Evolutionary conservation across 2,888 invertebrate species (phyloP).

Genomic region (Cerastis rubricosa): DNA sequence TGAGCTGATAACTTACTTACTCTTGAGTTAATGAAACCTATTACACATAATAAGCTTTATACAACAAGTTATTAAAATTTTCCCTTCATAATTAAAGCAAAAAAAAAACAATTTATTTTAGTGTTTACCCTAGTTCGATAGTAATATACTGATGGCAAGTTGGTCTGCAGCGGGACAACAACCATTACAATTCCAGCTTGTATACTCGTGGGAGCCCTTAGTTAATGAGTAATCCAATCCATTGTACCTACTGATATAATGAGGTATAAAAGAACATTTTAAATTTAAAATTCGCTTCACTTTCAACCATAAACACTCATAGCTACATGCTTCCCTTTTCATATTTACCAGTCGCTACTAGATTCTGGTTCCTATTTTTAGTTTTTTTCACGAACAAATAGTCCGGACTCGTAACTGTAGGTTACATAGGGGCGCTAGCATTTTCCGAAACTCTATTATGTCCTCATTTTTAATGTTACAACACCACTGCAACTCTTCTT

Average conservation of each 20-base stretch:
- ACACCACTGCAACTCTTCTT: background rate
- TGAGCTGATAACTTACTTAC: too few relatives aligned
- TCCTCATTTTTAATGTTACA: conserved; percentile 6
- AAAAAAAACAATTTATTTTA: too few relatives aligned
- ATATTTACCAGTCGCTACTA: background rate
- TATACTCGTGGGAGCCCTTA: background rate
- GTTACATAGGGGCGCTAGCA: conserved; percentile 24
- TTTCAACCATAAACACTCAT: background rate
- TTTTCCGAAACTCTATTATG: background rate
- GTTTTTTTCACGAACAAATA: conserved; percentile 19
- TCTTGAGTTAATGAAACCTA: too few relatives aligned
- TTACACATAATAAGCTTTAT: too few relatives aligned
- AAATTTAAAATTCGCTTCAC: background rate
- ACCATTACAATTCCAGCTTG: too few relatives aligned
- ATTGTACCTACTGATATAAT: background rate
- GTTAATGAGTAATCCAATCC: background rate
- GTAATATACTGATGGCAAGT: too few relatives aligned
- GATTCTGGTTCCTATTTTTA: background rate
- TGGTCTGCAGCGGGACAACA: too few relatives aligned
- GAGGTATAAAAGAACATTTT: background rate
- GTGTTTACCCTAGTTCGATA: too few relatives aligned
- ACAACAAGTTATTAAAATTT: too few relatives aligned
- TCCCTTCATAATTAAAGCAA: too few relatives aligned
- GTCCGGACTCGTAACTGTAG: background rate
- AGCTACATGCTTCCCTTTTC: background rate